These are phyloP conservation scores for Nothoprocta pentlandii DNA, from an alignment of 2,113 vertebrate species.

Conservation along the genomic window DNA sequence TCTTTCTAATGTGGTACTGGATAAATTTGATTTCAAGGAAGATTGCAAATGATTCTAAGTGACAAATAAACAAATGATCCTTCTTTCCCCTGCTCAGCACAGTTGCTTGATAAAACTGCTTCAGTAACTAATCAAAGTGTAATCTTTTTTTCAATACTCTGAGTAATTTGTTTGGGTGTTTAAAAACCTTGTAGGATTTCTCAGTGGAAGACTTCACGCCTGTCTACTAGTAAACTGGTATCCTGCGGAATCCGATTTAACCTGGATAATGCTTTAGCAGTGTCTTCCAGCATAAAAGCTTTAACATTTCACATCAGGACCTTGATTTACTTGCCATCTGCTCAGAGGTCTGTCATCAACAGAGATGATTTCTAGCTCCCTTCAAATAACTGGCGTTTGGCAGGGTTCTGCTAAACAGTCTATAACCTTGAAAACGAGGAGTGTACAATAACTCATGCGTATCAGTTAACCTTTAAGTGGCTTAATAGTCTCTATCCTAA, in stretches of 20 bases:
- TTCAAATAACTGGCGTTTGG: slow-evolving; percentile 75
- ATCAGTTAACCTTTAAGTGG: slow-evolving; percentile 66
- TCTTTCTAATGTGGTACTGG: neutral
- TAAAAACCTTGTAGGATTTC: slow-evolving; percentile 22
- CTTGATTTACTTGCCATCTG: slow-evolving; percentile 84
- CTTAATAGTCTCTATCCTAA: slow-evolving; percentile 63
- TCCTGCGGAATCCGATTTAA: slow-evolving; percentile 56
- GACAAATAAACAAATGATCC: neutral
- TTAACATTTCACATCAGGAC: slow-evolving; percentile 76
- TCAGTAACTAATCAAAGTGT: neutral
- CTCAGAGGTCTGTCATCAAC: slow-evolving; percentile 78
- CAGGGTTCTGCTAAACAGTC: slow-evolving; percentile 75
- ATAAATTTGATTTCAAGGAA: neutral
- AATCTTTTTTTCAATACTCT: neutral
- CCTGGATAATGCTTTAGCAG: slow-evolving; percentile 70
- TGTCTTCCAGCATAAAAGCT: slow-evolving; percentile 72
- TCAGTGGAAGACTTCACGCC: slow-evolving; percentile 49
- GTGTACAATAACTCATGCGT: slow-evolving; percentile 57
- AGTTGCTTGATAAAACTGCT: neutral
- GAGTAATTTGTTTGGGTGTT: neutral
- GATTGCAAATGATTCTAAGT: neutral
- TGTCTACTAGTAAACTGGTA: slow-evolving; percentile 41
- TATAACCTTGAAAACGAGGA: slow-evolving; percentile 80
- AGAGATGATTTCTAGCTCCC: slow-evolving; percentile 78
- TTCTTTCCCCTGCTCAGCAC: neutral